phyloP scores from a whole-genome alignment of 1,140 invertebrate genomes.

The Aethina tumida region DNA sequence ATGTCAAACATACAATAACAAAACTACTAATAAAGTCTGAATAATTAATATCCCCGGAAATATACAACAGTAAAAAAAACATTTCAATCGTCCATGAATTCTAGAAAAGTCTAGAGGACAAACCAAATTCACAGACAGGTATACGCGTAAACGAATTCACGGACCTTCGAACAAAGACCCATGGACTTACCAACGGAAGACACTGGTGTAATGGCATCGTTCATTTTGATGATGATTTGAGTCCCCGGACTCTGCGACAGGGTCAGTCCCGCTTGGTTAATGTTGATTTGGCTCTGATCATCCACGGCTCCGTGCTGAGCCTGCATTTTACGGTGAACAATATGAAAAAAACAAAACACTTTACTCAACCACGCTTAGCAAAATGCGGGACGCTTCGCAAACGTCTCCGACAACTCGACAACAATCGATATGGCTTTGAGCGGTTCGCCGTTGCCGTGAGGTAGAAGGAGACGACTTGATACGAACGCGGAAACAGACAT shows the following conservation, averaged over 20 bases:
- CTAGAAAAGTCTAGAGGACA: background rate
- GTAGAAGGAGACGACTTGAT: too few species aligned
- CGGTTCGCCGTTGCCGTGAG: too few species aligned
- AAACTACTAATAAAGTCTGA: slow-evolving; percentile 2
- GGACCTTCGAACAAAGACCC: too few species aligned
- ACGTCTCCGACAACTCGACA: too few species aligned
- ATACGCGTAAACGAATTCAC: slow-evolving; percentile 7
- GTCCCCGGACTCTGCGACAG: slow-evolving; percentile 42
- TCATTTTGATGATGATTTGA: slow-evolving; percentile 63
- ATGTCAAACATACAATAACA: background rate
- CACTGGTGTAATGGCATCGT: slow-evolving; percentile 55
- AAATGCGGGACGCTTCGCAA: too few species aligned
- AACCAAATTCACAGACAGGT: background rate
- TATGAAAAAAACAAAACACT: too few species aligned
- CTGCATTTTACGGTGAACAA: slow-evolving; percentile 17
- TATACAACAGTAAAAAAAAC: background rate
- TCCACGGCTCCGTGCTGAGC: slow-evolving; percentile 38
- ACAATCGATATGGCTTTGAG: too few species aligned
- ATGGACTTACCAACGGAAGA: slow-evolving; percentile 53
- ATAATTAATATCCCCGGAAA: background rate
- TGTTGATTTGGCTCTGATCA: slow-evolving; percentile 40
- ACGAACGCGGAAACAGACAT: too few species aligned
- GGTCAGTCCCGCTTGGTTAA: slow-evolving; percentile 30
- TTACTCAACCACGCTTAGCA: too few species aligned
- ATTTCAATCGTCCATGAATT: background rate